Evolutionary conservation across 1,140 invertebrate species (phyloP).

Genomic region (Ips typographus): DNA sequence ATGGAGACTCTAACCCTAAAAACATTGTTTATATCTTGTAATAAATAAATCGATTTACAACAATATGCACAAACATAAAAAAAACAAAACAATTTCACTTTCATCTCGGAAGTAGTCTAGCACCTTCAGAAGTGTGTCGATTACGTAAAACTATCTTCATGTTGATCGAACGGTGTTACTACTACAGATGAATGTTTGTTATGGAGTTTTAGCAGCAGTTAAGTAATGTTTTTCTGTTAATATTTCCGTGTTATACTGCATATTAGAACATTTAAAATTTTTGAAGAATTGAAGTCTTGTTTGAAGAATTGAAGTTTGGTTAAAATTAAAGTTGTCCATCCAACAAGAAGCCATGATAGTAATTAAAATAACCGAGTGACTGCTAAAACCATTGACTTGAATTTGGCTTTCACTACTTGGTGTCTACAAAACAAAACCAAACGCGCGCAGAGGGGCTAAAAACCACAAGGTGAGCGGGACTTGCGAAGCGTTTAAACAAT

Average conservation of each 20-base stretch:
- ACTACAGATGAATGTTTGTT: constrained; percentile 4
- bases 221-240: background rate
- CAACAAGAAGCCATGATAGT: background rate
- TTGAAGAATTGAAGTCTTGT: background rate
- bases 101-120: constrained; percentile 29
- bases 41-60: no score
- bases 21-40: no score
- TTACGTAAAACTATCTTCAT: constrained; percentile 27
- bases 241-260: background rate
- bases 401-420: constrained; percentile 36
- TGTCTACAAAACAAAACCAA: constrained; percentile 9
- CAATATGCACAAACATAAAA: background rate
- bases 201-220: constrained; percentile 21
- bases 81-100: constrained; percentile 23
- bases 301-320: background rate
- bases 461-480: constrained; percentile 37
- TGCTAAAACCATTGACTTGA: constrained; percentile 17
- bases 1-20: no score
- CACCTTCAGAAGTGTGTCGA: constrained; percentile 25
- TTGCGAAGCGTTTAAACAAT: constrained; percentile 29
- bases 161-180: constrained; percentile 5
- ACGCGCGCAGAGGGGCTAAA: constrained; percentile 20
- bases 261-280: background rate
- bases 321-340: background rate
- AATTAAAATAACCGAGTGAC: background rate